Evolutionary conservation across 2,888 invertebrate species (phyloP), one percentile per base, ranked within the genome.

Genomic region (Amblyteles armatorius): DNA sequence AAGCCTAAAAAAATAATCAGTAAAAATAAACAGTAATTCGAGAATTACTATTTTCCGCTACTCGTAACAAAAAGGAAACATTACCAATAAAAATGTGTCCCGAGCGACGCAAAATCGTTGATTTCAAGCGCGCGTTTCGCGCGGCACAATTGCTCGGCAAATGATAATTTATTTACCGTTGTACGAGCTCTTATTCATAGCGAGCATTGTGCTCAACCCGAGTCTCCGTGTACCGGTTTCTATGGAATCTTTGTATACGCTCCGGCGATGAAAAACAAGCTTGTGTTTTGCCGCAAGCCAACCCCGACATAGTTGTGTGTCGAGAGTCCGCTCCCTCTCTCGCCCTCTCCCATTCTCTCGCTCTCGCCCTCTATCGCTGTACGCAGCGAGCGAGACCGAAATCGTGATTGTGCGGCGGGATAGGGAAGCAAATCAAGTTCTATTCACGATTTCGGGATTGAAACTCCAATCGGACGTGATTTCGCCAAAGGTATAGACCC

Each of bases 381-480:
- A 16, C 55, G 73, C 29, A 78, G 60, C 22, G 86, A 72, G 57
- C 26, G 74, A 73, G 63, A 71, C 50, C 71, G 60, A 60, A 65
- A 73, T 78, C 71, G 67, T 33, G 63, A 76, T 81, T 79, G 63
- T 86, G 74, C 57, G 67, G 36, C 83, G 76, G 77, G 84, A 83
- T 48, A 48, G 83, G 82, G 80, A 87, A 86, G 89, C 89, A 89
- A 92, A 92, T 92, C 91, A 92, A 90, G 91, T 90, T 89, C 92
- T 90, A 92, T 92, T 92, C 92, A 92, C 89, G 91, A 89, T 89
- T 91, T 90, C 87, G 88, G 69, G 89, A 89, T 89, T 90, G 88
- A 90, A 91, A 90, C 90, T 89, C 88, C 92, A 91, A 90, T 91
- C 90, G 90, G 91, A 90, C 90, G 89, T 91, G 91, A 92, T 92